Conservation (phyloP, 2,797 vertebrate genomes). For the Phataginus tricuspis region DNA sequence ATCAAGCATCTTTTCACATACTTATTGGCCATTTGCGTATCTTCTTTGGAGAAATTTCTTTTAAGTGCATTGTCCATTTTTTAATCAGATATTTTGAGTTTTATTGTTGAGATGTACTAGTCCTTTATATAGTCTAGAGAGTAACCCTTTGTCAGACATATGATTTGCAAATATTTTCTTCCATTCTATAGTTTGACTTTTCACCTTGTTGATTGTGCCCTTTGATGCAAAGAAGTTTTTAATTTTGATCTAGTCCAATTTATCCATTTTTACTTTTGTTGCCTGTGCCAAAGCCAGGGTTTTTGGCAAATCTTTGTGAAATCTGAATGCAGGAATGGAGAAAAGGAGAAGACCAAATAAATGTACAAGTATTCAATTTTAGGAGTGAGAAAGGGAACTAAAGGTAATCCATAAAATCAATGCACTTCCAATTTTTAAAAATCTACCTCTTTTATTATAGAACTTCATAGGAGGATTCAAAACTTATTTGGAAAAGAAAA, state of each 20-base stretch:
- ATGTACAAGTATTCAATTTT: background rate
- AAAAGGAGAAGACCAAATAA: background rate
- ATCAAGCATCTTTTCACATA: background rate
- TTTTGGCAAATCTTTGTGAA: background rate
- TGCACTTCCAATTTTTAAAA: background rate
- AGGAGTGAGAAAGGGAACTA: background rate
- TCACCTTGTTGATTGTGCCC: background rate
- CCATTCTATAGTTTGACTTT: background rate
- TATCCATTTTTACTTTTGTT: background rate
- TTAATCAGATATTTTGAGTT: background rate
- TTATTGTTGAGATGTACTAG: background rate
- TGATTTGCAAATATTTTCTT: background rate
- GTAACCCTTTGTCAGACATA: background rate
- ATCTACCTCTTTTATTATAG: background rate
- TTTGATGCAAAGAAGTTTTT: background rate
- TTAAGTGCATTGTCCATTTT: background rate
- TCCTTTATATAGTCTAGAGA: background rate
- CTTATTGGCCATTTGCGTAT: background rate
- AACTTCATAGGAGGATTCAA: background rate
- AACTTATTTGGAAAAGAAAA: background rate
- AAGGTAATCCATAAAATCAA: background rate
- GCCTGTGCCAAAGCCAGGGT: background rate
- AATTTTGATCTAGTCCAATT: background rate
- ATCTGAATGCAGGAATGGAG: background rate
- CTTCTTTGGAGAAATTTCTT: background rate